Evolutionary conservation across 2,113 vertebrate genomes (phyloP).

Genomic region (Scortum barcoo): DNA sequence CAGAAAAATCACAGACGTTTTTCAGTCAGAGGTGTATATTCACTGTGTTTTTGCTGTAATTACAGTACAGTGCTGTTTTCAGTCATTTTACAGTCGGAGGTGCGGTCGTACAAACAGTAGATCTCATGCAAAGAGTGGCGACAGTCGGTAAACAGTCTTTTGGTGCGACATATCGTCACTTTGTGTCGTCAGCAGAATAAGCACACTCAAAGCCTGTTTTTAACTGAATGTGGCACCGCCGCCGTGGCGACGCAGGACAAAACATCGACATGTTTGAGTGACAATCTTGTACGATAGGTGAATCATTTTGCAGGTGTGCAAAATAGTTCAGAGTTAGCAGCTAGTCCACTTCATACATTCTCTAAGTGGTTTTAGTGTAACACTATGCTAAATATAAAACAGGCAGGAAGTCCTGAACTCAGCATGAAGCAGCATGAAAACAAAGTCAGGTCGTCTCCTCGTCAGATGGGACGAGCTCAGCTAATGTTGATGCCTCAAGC

Average conservation of each 20-base stretch:
- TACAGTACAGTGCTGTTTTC: slow-evolving; percentile 66
- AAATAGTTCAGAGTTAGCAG: slow-evolving; percentile 68
- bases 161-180: slow-evolving; percentile 21
- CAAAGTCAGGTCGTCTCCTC: slow-evolving; percentile 8
- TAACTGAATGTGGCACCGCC: slow-evolving; percentile 35
- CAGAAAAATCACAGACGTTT: slow-evolving; percentile 63
- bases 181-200: slow-evolving; percentile 59
- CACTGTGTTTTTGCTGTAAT: slow-evolving; percentile 49
- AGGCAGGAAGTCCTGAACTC: slow-evolving; percentile 40
- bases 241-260: slow-evolving; percentile 27
- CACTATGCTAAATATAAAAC: slow-evolving; percentile 57
- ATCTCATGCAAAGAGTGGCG: slow-evolving; percentile 72
- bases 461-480: not conserved
- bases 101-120: slow-evolving; percentile 52
- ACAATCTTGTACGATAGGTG: slow-evolving; percentile 61
- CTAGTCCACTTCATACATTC: slow-evolving; percentile 73
- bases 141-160: slow-evolving; percentile 63
- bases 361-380: slow-evolving; percentile 52
- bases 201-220: slow-evolving; percentile 59
- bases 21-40: slow-evolving; percentile 56
- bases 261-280: slow-evolving; percentile 39
- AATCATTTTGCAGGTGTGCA: slow-evolving; percentile 58
- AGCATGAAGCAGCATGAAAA: slow-evolving; percentile 64
- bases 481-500: slow-evolving; percentile 11
- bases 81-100: slow-evolving; percentile 62